These are phyloP conservation scores for Microcebus griseorufus DNA, from an alignment of 2,113 vertebrate genomes.

Conservation along the genomic window DNA sequence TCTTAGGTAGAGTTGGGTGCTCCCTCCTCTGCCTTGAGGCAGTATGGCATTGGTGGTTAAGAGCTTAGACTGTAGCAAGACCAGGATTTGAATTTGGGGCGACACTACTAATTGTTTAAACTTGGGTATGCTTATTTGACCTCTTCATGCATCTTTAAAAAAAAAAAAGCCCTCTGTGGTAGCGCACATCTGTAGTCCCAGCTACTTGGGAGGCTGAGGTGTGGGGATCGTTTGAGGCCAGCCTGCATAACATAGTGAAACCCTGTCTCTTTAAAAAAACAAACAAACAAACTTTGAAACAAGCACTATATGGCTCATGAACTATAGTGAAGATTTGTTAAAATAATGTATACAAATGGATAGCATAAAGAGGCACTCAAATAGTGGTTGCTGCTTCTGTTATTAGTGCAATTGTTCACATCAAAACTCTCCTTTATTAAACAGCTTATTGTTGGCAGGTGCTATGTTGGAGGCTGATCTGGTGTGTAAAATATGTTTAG, in stretches of 20 bases:
- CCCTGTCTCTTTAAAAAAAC: background rate
- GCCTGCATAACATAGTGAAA: background rate
- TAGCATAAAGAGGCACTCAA: slow-evolving; percentile 2
- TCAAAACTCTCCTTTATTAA: background rate
- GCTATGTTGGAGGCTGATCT: background rate
- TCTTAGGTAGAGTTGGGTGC: background rate
- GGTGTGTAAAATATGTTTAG: background rate
- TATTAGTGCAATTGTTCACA: slow-evolving; percentile 2
- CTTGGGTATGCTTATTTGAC: background rate
- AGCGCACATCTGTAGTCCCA: background rate
- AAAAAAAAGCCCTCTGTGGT: background rate
- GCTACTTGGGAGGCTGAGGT: background rate
- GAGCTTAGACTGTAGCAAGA: background rate
- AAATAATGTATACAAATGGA: background rate
- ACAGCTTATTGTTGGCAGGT: slow-evolving; percentile 8
- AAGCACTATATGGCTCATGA: background rate
- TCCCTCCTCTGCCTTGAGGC: background rate
- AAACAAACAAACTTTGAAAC: background rate
- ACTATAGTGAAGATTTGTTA: background rate
- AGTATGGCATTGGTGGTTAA: background rate
- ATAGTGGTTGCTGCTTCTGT: background rate
- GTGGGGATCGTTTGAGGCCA: background rate
- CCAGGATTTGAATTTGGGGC: background rate
- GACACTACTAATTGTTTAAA: background rate
- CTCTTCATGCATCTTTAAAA: background rate